phyloP scores from a whole-genome alignment of 1,140 invertebrate species.

The Paramacrobiotus metropolitanus region DNA sequence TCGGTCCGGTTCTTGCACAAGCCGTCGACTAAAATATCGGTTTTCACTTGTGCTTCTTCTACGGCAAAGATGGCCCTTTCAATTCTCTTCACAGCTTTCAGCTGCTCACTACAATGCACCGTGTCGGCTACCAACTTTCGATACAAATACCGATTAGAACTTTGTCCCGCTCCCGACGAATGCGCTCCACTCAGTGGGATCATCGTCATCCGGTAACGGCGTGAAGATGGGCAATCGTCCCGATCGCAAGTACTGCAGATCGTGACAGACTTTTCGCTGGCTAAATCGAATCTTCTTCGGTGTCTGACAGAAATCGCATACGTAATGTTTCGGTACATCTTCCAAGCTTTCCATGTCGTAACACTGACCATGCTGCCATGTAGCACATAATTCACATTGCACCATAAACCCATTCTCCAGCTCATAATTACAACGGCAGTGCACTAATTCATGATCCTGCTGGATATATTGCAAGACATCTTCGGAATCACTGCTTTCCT shows the following conservation, averaged over 20 bases:
- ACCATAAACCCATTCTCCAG: constrained; percentile 9
- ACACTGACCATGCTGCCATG: constrained; percentile 77
- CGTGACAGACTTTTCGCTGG: background rate
- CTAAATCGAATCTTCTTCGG: constrained; percentile 24
- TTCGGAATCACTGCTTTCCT: background rate
- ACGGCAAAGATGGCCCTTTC: background rate
- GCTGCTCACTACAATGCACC: background rate
- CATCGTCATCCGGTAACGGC: background rate
- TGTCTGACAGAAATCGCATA: constrained; percentile 61
- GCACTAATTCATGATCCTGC: background rate
- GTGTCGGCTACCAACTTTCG: background rate
- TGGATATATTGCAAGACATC: background rate
- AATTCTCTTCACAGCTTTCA: background rate
- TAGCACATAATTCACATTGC: constrained; percentile 72
- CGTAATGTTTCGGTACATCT: constrained; percentile 65
- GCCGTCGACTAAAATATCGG: background rate
- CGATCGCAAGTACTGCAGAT: background rate
- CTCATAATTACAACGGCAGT: background rate
- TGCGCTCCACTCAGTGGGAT: background rate
- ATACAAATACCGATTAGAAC: background rate
- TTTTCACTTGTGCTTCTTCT: background rate
- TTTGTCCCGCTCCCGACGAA: background rate
- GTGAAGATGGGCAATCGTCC: background rate
- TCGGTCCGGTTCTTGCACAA: background rate
- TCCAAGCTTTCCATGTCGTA: constrained; percentile 52